Conservation (phyloP, 2,113 vertebrate genomes). For the Mystacornis crossleyi region DNA sequence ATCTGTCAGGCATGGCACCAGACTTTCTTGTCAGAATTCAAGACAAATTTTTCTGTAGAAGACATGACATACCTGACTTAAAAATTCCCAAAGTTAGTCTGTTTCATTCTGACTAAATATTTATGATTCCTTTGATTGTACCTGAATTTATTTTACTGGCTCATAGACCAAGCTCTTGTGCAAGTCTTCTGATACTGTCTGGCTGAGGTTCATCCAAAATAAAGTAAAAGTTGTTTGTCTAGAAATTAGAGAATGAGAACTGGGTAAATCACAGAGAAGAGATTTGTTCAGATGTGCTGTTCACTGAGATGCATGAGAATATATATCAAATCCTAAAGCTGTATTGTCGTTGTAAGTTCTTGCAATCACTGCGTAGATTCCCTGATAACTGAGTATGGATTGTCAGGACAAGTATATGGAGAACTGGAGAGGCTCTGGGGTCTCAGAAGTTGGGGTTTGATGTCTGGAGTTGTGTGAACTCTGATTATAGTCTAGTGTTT, state of each 20-base stretch:
- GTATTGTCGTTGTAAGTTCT: fast-evolving
- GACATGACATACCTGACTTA: background rate
- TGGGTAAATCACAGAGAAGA: background rate
- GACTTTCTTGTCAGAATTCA: background rate
- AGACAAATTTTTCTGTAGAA: background rate
- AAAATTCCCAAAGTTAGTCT: background rate
- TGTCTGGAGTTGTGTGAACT: constrained; percentile 16
- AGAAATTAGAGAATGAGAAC: background rate
- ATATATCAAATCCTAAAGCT: background rate
- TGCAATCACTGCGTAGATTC: background rate
- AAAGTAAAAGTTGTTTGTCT: background rate
- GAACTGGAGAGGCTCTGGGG: background rate
- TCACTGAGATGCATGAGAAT: background rate
- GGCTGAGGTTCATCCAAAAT: background rate
- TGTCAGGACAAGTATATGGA: background rate
- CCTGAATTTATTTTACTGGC: background rate
- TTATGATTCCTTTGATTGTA: background rate
- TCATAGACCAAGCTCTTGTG: background rate
- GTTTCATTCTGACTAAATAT: background rate
- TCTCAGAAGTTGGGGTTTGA: background rate
- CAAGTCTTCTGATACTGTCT: background rate
- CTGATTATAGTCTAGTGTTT: constrained; percentile 1
- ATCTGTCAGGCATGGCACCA: background rate
- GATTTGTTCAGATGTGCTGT: background rate
- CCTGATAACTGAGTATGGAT: background rate